phyloP scores from a whole-genome alignment of 1,140 invertebrate genomes.

The Saxidomus purpurata region DNA sequence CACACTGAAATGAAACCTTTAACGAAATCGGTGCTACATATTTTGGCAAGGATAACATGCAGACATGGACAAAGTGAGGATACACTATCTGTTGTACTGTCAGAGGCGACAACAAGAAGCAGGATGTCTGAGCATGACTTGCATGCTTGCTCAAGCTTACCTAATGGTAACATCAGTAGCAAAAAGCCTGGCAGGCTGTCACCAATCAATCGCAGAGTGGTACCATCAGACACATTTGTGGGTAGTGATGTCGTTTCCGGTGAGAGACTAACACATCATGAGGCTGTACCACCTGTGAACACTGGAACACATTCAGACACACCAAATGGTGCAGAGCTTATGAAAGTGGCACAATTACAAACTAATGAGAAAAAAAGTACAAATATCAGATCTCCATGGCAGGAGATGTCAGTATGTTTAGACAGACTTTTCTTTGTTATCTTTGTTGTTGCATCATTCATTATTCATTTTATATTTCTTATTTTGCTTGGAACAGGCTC shows the following conservation, averaged over 20 bases:
- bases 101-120: neutral
- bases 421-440: conserved; percentile 33
- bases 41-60: conserved; percentile 3
- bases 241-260: neutral
- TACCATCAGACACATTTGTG: neutral
- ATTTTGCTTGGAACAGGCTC: neutral
- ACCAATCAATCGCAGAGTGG: conserved; percentile 18
- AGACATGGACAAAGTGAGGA: neutral
- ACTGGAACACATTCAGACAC: neutral
- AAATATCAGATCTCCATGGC: neutral
- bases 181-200: neutral
- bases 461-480: conserved; percentile 13
- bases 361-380: neutral
- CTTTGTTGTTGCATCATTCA: neutral
- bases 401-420: conserved; percentile 6
- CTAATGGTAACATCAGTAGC: neutral
- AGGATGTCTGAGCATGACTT: conserved; percentile 7
- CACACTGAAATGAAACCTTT: neutral
- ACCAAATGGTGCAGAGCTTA: neutral
- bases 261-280: neutral
- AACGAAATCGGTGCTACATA: neutral
- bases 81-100: neutral
- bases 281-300: neutral
- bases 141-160: neutral
- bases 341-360: neutral